Evolutionary conservation across 1,140 invertebrate genomes (phyloP).

Genomic region (Pseudomyrmex flavicornis): DNA sequence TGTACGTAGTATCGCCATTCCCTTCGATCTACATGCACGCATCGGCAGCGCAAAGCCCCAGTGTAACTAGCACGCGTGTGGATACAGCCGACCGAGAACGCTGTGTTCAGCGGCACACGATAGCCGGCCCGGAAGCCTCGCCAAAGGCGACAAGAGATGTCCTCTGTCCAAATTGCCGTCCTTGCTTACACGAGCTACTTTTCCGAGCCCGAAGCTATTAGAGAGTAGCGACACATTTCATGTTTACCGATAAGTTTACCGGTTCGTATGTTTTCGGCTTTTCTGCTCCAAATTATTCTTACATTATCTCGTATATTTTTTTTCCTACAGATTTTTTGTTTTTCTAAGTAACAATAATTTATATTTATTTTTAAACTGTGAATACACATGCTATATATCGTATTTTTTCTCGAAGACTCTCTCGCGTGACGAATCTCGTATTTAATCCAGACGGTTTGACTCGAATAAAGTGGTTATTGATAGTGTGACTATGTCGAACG

Average conservation of each 20-base stretch:
- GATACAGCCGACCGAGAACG: conserved; percentile 70
- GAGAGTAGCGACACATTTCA: not conserved
- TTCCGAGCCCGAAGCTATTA: conserved; percentile 15
- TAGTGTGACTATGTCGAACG: conserved; percentile 46
- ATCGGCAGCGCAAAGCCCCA: conserved; percentile 66
- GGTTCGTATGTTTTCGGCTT: not conserved
- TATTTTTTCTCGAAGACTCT: not conserved
- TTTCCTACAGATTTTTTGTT: not conserved
- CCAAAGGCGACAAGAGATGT: conserved; percentile 75
- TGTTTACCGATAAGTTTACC: not conserved
- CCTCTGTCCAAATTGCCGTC: conserved; percentile 62
- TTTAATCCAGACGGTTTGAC: conserved; percentile 35
- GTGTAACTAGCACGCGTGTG: conserved; percentile 72
- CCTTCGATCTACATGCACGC: conserved; percentile 65
- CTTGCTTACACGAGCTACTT: conserved; percentile 58
- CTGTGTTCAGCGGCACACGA: conserved; percentile 54
- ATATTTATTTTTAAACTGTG: not conserved
- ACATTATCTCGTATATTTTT: not conserved
- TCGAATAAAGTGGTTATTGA: conserved; percentile 30
- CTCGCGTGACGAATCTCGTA: not conserved
- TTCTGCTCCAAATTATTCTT: not conserved
- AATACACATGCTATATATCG: not conserved
- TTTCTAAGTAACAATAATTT: not conserved
- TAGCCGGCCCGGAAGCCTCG: conserved; percentile 52
- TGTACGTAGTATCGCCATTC: conserved; percentile 64